phyloP scores from a whole-genome alignment of 2,113 vertebrate species.

The Thryonomys swinderianus region DNA sequence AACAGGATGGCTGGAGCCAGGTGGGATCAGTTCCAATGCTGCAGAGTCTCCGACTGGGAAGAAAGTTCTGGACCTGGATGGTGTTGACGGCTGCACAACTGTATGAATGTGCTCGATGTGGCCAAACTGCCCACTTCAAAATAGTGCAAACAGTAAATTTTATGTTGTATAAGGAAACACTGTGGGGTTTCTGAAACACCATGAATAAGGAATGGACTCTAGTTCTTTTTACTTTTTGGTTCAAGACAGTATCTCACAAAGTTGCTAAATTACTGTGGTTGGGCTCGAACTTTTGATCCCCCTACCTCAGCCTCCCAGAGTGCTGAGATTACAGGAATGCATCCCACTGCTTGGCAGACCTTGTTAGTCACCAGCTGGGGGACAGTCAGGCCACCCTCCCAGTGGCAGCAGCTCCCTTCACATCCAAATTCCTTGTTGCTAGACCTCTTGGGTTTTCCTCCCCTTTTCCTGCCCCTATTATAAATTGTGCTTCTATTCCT shows the following conservation, averaged over 20 bases:
- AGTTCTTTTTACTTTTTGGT: neutral
- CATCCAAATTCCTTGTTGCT: neutral
- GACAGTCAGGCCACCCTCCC: neutral
- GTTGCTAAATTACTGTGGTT: neutral
- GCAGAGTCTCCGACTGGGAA: neutral
- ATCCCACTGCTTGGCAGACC: neutral
- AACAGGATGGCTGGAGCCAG: fast-evolving
- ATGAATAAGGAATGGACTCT: neutral
- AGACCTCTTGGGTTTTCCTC: neutral
- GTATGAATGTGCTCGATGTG: fast-evolving
- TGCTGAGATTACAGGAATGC: neutral
- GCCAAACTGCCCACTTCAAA: neutral
- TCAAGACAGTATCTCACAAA: neutral
- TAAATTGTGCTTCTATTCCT: neutral
- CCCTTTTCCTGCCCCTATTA: neutral
- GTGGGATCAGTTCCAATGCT: neutral
- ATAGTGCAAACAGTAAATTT: neutral
- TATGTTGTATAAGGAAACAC: neutral
- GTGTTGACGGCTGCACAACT: neutral
- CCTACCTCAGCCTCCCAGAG: neutral
- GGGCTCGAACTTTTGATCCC: neutral
- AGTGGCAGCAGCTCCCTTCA: too few relatives aligned
- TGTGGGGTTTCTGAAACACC: neutral
- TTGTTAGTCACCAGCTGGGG: neutral
- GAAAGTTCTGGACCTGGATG: neutral